These are phyloP conservation scores for Cephus pulcher DNA, from an alignment of 2,888 invertebrate genomes.

Conservation along the genomic window DNA sequence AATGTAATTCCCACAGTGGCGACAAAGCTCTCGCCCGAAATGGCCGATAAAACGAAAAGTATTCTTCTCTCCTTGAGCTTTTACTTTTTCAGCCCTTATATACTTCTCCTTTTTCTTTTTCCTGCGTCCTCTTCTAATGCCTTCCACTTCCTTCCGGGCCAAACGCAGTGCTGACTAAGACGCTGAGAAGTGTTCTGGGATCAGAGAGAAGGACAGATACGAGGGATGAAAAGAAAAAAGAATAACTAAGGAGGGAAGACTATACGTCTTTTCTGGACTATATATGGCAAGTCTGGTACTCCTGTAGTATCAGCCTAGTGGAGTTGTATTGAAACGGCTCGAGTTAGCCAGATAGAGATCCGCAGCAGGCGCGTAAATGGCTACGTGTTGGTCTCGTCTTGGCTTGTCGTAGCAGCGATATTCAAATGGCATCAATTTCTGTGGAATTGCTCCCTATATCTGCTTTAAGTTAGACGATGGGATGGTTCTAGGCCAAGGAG, in stretches of 20 bases:
- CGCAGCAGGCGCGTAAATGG: conserved; percentile 39
- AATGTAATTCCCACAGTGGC: not conserved
- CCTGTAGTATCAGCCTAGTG: not conserved
- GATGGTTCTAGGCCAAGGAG: conserved; percentile 21
- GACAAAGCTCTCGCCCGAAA: not conserved
- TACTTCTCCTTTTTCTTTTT: not conserved
- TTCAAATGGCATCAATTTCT: conserved; percentile 64
- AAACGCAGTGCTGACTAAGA: not conserved
- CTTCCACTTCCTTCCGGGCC: not conserved
- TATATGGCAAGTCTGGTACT: not conserved
- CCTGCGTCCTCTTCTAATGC: not conserved
- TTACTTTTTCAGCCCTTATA: not conserved
- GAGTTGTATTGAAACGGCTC: conserved; percentile 21
- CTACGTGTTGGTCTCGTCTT: conserved; percentile 42
- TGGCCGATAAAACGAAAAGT: not conserved
- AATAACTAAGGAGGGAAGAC: not conserved
- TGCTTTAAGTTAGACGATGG: conserved; percentile 14
- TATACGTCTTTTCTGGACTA: not conserved
- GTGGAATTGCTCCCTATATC: conserved; percentile 56
- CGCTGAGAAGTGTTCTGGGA: not conserved
- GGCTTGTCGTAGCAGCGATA: conserved; percentile 49
- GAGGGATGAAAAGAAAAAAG: too few species aligned
- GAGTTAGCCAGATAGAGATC: conserved; percentile 44
- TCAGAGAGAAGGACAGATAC: not conserved
- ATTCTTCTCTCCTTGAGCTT: not conserved